Evolutionary conservation across 2,888 invertebrate species (phyloP).

Genomic region (Metellina segmentata): DNA sequence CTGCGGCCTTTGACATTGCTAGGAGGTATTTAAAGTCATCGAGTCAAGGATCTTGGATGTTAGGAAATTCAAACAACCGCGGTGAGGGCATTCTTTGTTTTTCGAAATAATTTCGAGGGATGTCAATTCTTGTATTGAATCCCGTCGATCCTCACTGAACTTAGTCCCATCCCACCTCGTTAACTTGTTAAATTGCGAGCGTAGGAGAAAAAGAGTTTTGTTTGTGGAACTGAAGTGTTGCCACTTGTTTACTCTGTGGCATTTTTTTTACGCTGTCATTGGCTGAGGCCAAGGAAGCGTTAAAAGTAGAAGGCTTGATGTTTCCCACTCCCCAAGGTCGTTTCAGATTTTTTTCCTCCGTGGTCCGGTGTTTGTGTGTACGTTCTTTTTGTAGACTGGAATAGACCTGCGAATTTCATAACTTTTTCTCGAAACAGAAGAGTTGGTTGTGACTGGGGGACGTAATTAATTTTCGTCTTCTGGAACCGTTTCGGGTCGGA

Average conservation of each 20-base stretch:
- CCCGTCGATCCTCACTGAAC: too few relatives aligned
- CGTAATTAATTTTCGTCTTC: not conserved
- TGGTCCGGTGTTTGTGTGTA: not conserved
- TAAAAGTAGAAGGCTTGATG: slow-evolving; percentile 29
- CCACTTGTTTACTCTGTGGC: slow-evolving; percentile 14
- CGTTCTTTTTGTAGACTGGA: not conserved
- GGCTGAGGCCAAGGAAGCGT: slow-evolving; percentile 11
- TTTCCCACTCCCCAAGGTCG: slow-evolving; percentile 7
- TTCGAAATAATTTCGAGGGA: too few relatives aligned
- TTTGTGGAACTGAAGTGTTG: slow-evolving; percentile 18
- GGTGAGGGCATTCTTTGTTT: too few relatives aligned
- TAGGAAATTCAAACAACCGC: too few relatives aligned
- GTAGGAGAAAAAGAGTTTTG: not conserved
- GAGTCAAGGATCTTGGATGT: too few relatives aligned
- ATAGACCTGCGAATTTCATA: not conserved
- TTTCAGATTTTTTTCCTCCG: not conserved
- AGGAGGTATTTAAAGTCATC: too few relatives aligned
- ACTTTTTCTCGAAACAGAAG: not conserved
- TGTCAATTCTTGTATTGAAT: too few relatives aligned
- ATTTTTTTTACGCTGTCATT: not conserved
- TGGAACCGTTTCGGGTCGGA: not conserved
- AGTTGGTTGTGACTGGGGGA: not conserved
- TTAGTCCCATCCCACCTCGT: not conserved
- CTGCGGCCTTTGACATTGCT: too few relatives aligned
- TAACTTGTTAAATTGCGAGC: not conserved